Conservation (phyloP, 2,113 vertebrate genomes). For the Myotis davidii region DNA sequence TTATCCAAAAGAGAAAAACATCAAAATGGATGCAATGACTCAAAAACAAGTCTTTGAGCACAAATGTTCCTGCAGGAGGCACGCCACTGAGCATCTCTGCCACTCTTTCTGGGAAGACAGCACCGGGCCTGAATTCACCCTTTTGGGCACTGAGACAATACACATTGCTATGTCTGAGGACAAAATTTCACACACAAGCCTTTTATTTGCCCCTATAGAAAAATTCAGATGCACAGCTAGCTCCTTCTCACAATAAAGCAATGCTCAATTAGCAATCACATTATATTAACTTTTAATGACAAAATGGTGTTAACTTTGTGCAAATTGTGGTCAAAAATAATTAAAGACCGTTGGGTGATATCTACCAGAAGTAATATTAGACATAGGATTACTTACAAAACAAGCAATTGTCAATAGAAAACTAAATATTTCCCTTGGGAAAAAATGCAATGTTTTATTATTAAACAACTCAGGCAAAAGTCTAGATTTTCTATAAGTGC, state of each 20-base stretch:
- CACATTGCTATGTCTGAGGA: neutral
- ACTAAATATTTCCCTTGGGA: neutral
- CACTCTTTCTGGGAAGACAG: neutral
- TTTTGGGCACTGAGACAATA: neutral
- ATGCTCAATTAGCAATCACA: neutral
- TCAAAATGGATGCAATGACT: neutral
- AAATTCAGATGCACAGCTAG: neutral
- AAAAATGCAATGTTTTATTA: constrained; percentile 4
- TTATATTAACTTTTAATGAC: neutral
- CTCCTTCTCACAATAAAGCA: neutral
- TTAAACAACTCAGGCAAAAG: neutral
- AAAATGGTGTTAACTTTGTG: neutral
- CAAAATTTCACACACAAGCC: neutral
- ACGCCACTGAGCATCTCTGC: neutral
- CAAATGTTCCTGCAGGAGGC: neutral
- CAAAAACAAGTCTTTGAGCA: neutral
- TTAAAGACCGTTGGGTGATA: neutral
- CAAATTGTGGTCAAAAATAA: neutral
- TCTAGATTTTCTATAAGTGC: neutral
- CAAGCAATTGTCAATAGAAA: constrained; percentile 33
- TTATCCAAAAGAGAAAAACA: neutral
- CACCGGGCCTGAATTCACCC: neutral
- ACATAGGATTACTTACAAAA: neutral
- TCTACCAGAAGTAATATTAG: neutral
- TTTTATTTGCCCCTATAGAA: neutral